Conservation (phyloP, 2,888 invertebrate genomes). For the Athrips mouffetella region DNA sequence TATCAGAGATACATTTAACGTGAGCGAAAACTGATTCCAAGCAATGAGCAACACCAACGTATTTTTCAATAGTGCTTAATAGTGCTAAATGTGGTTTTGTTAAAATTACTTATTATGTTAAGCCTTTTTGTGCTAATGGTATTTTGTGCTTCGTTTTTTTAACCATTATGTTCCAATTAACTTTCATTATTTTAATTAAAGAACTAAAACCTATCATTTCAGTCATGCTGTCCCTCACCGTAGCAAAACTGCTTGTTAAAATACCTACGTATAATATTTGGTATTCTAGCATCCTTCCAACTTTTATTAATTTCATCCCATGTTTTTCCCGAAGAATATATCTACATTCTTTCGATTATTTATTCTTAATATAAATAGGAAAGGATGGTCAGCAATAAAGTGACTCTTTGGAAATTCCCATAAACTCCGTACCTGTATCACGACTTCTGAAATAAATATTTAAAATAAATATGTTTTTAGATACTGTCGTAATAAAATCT, state of each 20-base stretch:
- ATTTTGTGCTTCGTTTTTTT: too few relatives aligned
- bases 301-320: conserved; percentile 20
- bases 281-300: conserved; percentile 6
- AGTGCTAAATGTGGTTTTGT: too few relatives aligned
- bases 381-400: conserved; percentile 38
- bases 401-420: conserved; percentile 26
- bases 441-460: conserved; percentile 33
- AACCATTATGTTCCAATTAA: too few relatives aligned
- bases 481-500: too few relatives aligned
- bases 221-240: conserved; percentile 1
- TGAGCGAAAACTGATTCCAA: too few relatives aligned
- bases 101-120: too few relatives aligned
- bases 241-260: neutral
- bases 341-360: conserved; percentile 21
- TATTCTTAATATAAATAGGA: conserved; percentile 34
- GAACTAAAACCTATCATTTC: neutral
- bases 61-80: too few relatives aligned
- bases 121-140: too few relatives aligned
- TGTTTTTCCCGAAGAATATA: conserved; percentile 35
- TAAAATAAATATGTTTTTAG: too few relatives aligned
- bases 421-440: conserved; percentile 30
- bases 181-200: too few relatives aligned
- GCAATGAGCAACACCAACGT: too few relatives aligned
- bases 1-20: too few relatives aligned
- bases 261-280: conserved; percentile 6